phyloP scores from a whole-genome alignment of 35 echinoderm and acorn worm genomes.

The Eucidaris tribuloides region DNA sequence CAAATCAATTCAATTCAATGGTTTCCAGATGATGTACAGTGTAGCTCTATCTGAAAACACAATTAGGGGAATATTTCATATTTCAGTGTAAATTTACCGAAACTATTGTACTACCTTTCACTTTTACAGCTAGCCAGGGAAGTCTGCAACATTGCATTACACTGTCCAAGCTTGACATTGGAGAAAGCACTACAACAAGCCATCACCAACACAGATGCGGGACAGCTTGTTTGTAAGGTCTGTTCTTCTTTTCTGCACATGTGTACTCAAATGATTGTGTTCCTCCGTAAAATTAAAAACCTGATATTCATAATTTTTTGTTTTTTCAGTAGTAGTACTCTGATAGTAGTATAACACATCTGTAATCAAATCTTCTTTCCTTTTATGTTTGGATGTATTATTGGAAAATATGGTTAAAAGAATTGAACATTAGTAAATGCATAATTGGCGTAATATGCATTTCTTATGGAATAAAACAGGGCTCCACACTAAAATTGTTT shows the following conservation, averaged over 20 bases:
- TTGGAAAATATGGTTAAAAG: not conserved
- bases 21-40: too few species aligned
- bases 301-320: not conserved
- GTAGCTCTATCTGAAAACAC: too few species aligned
- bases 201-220: not conserved
- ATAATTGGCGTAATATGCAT: too few species aligned
- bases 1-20: too few species aligned
- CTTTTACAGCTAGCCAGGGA: constrained; percentile 1
- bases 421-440: too few species aligned
- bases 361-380: not conserved
- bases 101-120: too few species aligned
- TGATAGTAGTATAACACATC: not conserved
- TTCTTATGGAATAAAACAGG: too few species aligned
- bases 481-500: too few species aligned
- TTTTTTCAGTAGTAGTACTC: not conserved
- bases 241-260: not conserved
- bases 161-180: not conserved
- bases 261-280: not conserved
- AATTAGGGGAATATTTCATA: too few species aligned
- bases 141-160: not conserved
- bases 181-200: not conserved
- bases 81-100: too few species aligned
- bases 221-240: not conserved
- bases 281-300: too few species aligned
- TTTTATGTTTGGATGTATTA: not conserved